A percentile compares a stretch with the other conserved stretches of the same genome.
phyloP scores from a whole-genome alignment of 2,888 invertebrate genomes.

The Camponotus fellah region DNA sequence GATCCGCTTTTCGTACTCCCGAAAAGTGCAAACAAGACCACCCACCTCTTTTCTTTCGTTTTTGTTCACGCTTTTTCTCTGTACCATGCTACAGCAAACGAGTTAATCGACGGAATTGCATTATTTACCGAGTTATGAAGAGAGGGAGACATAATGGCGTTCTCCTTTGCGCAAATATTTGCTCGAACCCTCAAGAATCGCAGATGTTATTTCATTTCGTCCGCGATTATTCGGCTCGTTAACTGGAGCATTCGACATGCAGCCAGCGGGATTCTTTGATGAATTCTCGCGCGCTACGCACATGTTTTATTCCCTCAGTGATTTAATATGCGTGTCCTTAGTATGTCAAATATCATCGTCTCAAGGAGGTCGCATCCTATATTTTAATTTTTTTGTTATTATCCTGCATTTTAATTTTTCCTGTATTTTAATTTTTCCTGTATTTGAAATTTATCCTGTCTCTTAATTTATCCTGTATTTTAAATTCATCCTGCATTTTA shows the following conservation, averaged over 20 bases:
- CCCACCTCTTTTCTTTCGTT: background rate
- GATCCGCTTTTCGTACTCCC: background rate
- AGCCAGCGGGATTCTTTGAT: slow-evolving; percentile 58
- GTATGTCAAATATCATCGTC: background rate
- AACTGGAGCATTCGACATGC: slow-evolving; percentile 63
- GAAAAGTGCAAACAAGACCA: background rate
- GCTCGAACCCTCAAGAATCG: slow-evolving; percentile 65
- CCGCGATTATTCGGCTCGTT: slow-evolving; percentile 68
- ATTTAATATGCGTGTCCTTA: background rate
- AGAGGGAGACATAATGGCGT: slow-evolving; percentile 67
- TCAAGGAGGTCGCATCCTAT: too few species aligned
- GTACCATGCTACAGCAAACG: slow-evolving; percentile 54
- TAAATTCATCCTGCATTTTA: too few species aligned
- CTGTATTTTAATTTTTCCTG: too few species aligned
- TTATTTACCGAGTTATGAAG: slow-evolving; percentile 79
- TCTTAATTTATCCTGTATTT: too few species aligned
- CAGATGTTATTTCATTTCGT: slow-evolving; percentile 63
- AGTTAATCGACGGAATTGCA: slow-evolving; percentile 69
- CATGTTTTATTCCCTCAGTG: slow-evolving; percentile 34
- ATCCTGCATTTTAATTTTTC: too few species aligned
- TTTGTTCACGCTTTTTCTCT: slow-evolving; percentile 15
- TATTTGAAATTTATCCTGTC: background rate
- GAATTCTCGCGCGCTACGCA: slow-evolving; percentile 55
- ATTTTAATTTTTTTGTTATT: too few species aligned
- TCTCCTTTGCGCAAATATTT: slow-evolving; percentile 71